Conservation (phyloP, 2,888 invertebrate species). For the Philopedon plagiatum region DNA sequence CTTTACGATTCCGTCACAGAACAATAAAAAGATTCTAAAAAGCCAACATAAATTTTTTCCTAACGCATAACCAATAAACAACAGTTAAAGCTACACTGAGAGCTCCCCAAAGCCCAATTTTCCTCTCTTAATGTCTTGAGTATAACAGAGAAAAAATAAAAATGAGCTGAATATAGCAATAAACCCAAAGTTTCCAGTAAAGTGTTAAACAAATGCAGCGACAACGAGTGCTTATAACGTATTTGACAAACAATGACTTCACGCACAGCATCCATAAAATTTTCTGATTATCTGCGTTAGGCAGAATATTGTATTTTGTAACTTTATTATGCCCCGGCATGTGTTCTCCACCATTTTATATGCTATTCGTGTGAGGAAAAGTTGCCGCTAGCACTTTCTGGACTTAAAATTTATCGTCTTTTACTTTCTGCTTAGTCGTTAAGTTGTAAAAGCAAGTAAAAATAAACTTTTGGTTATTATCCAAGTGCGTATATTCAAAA, state of each 20-base stretch:
- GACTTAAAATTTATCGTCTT: slow-evolving; percentile 28
- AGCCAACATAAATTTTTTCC: too few species aligned
- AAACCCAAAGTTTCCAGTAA: background rate
- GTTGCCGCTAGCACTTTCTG: slow-evolving; percentile 30
- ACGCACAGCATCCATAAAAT: slow-evolving; percentile 26
- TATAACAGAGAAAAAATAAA: background rate
- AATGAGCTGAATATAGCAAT: background rate
- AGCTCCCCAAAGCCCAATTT: background rate
- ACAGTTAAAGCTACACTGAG: background rate
- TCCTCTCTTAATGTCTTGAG: background rate
- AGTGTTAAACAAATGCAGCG: slow-evolving; percentile 2
- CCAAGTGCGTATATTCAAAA: too few species aligned
- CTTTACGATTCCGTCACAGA: too few species aligned
- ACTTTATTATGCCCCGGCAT: slow-evolving; percentile 28
- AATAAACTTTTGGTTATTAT: background rate
- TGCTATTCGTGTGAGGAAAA: slow-evolving; percentile 25
- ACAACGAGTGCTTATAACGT: background rate
- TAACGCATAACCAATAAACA: background rate
- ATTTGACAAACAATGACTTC: slow-evolving; percentile 14
- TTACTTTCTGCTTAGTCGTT: slow-evolving; percentile 13
- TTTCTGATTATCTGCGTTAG: slow-evolving; percentile 32
- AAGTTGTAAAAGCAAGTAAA: background rate
- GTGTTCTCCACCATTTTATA: slow-evolving; percentile 26
- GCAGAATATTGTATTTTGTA: slow-evolving; percentile 30
- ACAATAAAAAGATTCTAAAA: too few species aligned